Percentiles rank a stretch among this genome's conserved stretches.
phyloP scores from a whole-genome alignment of 2,797 vertebrate genomes.

The Menidia menidia region DNA sequence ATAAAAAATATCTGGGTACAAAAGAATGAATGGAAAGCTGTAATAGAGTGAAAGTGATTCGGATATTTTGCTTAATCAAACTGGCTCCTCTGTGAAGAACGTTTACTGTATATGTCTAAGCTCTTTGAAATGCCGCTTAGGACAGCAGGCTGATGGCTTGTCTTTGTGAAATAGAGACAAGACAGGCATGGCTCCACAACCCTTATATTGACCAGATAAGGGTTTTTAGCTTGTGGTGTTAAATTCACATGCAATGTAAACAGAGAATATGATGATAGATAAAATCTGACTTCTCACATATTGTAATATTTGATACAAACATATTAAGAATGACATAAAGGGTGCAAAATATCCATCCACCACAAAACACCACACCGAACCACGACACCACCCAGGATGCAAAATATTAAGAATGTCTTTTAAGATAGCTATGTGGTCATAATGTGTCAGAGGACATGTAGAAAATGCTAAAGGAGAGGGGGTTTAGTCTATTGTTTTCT shows the following conservation, averaged over 20 bases:
- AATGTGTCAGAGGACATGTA: neutral
- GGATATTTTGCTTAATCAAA: neutral
- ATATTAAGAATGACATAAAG: no score
- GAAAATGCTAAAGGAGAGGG: neutral
- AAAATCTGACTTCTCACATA: no score
- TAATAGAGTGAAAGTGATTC: neutral
- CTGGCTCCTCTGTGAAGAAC: neutral
- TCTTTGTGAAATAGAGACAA: slow-evolving; percentile 14
- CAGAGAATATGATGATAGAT: neutral
- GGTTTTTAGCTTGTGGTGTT: slow-evolving; percentile 36
- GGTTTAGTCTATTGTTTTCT: slow-evolving; percentile 62
- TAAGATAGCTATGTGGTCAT: neutral
- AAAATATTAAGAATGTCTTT: neutral
- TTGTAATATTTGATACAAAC: no score
- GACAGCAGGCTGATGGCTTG: slow-evolving; percentile 8
- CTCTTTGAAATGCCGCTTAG: slow-evolving; percentile 16
- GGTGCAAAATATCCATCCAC: no score
- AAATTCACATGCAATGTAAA: slow-evolving; percentile 22
- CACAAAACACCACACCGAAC: no score
- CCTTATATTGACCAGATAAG: slow-evolving; percentile 25
- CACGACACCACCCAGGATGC: no score
- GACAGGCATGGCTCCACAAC: slow-evolving; percentile 15
- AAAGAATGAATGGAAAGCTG: neutral
- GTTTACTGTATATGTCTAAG: neutral
- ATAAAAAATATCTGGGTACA: neutral